A percentile compares a stretch with the other conserved stretches of the same genome.
These are phyloP conservation scores for Ariolimax columbianus DNA, from an alignment of 2,888 invertebrate genomes.

Conservation along the genomic window DNA sequence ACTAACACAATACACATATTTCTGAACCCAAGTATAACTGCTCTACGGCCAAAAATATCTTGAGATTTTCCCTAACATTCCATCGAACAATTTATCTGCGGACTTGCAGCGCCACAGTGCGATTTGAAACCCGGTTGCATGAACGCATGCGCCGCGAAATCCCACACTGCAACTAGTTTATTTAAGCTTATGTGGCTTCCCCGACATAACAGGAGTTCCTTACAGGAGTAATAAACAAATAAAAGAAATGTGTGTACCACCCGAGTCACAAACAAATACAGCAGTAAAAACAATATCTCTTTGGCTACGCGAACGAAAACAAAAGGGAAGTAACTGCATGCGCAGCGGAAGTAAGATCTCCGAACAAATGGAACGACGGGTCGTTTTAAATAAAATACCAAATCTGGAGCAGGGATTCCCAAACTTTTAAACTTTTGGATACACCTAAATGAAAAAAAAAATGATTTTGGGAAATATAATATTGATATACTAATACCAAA, in stretches of 20 bases:
- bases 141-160: conserved; percentile 4
- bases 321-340: background rate
- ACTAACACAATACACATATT: background rate
- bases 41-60: background rate
- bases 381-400: background rate
- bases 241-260: background rate
- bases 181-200: background rate
- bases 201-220: background rate
- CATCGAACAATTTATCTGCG: background rate
- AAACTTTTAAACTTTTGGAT: too few species aligned
- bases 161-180: background rate
- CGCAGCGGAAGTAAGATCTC: conserved; percentile 11
- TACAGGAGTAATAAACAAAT: conserved; percentile 4
- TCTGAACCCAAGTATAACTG: background rate
- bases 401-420: background rate
- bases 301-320: background rate
- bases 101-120: background rate
- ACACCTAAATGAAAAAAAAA: too few species aligned
- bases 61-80: background rate
- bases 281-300: background rate
- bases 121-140: background rate
- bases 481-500: too few species aligned
- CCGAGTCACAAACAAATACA: background rate
- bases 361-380: background rate
- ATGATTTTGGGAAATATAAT: too few species aligned